These are phyloP conservation scores for Ips nitidus DNA, from an alignment of 1,140 invertebrate genomes.

Conservation along the genomic window DNA sequence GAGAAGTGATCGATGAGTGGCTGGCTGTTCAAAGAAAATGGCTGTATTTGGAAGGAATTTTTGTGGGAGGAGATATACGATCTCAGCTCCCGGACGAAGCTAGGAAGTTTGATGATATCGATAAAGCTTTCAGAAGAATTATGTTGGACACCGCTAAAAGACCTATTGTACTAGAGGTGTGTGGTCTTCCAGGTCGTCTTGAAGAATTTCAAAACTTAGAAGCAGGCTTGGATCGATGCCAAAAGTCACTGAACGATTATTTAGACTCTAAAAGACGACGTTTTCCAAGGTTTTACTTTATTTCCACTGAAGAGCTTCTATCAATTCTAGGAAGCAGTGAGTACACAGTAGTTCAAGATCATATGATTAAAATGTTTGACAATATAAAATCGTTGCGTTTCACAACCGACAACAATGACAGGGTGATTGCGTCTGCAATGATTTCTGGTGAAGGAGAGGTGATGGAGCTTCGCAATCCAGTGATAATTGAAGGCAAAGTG, in stretches of 20 bases:
- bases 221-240: constrained; percentile 78
- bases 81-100: constrained; percentile 83
- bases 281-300: constrained; percentile 90
- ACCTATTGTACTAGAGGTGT: constrained; percentile 76
- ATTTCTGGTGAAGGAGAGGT: constrained; percentile 83
- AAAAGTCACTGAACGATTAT: constrained; percentile 89
- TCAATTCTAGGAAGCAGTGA: constrained; percentile 85
- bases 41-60: constrained; percentile 90
- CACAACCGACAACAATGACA: constrained; percentile 61
- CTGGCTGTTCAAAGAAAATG: constrained; percentile 81
- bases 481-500: constrained; percentile 64
- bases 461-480: constrained; percentile 74
- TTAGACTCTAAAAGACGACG: constrained; percentile 81
- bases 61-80: constrained; percentile 84
- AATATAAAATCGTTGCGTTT: constrained; percentile 78
- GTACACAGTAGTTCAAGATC: constrained; percentile 78
- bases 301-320: constrained; percentile 89
- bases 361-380: constrained; percentile 95
- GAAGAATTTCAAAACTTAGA: constrained; percentile 74
- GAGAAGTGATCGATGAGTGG: constrained; percentile 86
- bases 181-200: constrained; percentile 69
- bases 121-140: constrained; percentile 77
- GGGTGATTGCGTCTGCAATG: constrained; percentile 72
- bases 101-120: constrained; percentile 85
- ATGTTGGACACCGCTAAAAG: constrained; percentile 80